Conservation (phyloP, 2,113 vertebrate species). For the Himantopus leucocephalus region DNA sequence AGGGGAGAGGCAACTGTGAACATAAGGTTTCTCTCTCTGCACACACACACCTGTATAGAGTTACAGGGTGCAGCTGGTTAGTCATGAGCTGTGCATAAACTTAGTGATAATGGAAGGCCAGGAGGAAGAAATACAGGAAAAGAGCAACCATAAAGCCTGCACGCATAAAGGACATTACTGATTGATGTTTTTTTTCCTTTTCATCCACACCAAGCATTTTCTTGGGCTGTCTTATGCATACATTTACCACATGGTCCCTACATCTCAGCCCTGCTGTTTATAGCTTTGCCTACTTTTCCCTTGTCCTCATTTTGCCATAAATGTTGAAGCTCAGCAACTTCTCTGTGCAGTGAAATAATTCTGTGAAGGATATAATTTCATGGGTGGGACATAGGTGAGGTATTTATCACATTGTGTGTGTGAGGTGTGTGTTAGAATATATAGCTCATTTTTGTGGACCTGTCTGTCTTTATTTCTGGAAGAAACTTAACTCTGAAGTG, state of each 20-base stretch:
- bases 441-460: not conserved
- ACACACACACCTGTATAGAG: not conserved
- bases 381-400: not conserved
- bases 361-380: not conserved
- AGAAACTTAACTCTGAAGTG: not conserved
- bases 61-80: not conserved
- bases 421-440: not conserved
- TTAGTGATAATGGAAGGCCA: not conserved
- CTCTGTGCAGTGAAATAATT: not conserved
- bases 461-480: not conserved
- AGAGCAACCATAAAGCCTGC: not conserved
- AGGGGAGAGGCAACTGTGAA: not conserved
- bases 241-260: not conserved
- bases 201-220: not conserved
- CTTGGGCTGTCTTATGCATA: not conserved
- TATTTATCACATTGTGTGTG: not conserved
- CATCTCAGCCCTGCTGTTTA: not conserved
- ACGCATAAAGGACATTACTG: not conserved
- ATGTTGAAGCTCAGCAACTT: not conserved
- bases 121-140: not conserved
- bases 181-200: not conserved
- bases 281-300: not conserved
- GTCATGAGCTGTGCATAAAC: not conserved
- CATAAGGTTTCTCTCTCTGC: not conserved
- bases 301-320: not conserved